These are phyloP conservation scores for Pandemis heparana DNA, from an alignment of 2,888 invertebrate species.

Conservation along the genomic window DNA sequence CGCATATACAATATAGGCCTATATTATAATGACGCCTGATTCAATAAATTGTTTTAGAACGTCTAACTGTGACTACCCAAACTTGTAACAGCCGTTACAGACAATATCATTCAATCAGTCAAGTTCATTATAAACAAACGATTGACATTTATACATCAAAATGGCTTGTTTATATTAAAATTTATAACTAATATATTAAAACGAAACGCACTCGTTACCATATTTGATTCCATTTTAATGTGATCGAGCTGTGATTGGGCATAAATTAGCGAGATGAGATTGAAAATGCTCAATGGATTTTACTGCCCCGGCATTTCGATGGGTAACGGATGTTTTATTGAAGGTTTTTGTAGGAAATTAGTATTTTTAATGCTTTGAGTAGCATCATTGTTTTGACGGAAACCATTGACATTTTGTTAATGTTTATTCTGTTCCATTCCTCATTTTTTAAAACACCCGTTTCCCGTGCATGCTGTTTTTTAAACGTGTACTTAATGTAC, in stretches of 20 bases:
- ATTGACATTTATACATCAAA: conserved; percentile 54
- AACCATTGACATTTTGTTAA: background rate
- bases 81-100: conserved; percentile 42
- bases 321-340: conserved; percentile 21
- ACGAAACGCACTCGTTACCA: conserved; percentile 60
- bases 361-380: conserved; percentile 1
- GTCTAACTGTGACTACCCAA: background rate
- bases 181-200: conserved; percentile 60
- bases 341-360: conserved; percentile 6
- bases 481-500: too few species aligned
- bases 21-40: too few species aligned
- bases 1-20: too few species aligned
- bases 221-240: conserved; percentile 58
- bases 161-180: conserved; percentile 59
- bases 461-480: background rate
- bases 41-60: too few species aligned
- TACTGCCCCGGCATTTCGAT: conserved; percentile 18
- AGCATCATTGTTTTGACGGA: background rate
- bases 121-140: conserved; percentile 62
- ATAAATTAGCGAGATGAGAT: conserved; percentile 31
- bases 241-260: conserved; percentile 32
- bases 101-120: conserved; percentile 65
- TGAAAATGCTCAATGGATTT: conserved; percentile 23
- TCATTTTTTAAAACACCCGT: background rate
- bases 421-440: background rate